Conservation (phyloP, 2,888 invertebrate species). For the Euzetes globulus region DNA sequence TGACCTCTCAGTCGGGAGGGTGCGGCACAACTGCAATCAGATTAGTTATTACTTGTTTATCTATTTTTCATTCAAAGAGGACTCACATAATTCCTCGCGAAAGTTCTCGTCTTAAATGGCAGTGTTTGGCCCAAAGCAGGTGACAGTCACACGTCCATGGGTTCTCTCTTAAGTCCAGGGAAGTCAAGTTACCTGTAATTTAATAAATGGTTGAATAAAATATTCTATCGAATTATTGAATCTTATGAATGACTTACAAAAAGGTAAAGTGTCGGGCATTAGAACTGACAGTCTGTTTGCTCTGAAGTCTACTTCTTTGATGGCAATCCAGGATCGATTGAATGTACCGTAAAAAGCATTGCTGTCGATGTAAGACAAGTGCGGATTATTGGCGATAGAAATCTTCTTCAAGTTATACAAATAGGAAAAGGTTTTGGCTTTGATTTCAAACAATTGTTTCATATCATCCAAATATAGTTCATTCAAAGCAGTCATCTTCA, state of each 20-base stretch:
- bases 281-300: constrained; percentile 26
- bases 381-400: constrained; percentile 25
- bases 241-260: constrained; percentile 20
- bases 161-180: constrained; percentile 38
- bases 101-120: constrained; percentile 27
- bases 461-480: constrained; percentile 34
- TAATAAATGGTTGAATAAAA: not conserved
- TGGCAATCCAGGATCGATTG: constrained; percentile 24
- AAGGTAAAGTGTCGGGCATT: constrained; percentile 23
- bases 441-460: constrained; percentile 27
- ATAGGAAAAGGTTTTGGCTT: constrained; percentile 34
- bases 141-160: constrained; percentile 41
- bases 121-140: constrained; percentile 38
- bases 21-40: constrained; percentile 17
- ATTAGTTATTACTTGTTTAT: too few species aligned
- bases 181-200: constrained; percentile 28
- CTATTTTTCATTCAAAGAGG: not conserved
- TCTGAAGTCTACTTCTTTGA: constrained; percentile 30
- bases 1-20: constrained; percentile 21
- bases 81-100: constrained; percentile 22
- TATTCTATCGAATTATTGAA: not conserved
- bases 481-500: constrained; percentile 5
- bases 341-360: constrained; percentile 33
- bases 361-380: constrained; percentile 22
- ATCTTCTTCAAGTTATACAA: constrained; percentile 27